phyloP scores from a whole-genome alignment of 2,888 invertebrate species.

The Gandaritis pyraliata region DNA sequence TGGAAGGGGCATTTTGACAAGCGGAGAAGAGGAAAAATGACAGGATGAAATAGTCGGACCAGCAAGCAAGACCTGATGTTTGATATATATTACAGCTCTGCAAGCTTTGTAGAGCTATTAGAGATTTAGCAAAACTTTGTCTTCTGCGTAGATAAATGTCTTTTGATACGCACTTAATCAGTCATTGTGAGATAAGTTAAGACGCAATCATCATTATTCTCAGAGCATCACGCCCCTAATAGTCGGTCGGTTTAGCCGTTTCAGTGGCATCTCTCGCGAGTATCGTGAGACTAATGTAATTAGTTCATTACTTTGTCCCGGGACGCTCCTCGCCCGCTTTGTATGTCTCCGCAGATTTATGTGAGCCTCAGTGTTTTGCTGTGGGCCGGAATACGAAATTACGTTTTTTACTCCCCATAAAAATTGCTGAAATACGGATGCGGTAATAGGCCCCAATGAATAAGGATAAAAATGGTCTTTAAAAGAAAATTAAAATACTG shows the following conservation, averaged over 20 bases:
- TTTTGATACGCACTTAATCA: constrained; percentile 42
- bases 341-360: constrained; percentile 72
- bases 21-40: too few relatives aligned
- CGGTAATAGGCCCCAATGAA: constrained; percentile 52
- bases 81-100: neutral
- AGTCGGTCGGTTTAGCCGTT: constrained; percentile 63
- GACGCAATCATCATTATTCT: constrained; percentile 57
- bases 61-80: too few relatives aligned
- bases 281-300: constrained; percentile 76
- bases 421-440: constrained; percentile 56
- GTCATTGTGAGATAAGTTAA: constrained; percentile 50
- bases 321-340: constrained; percentile 61
- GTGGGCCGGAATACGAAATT: constrained; percentile 62
- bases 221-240: constrained; percentile 59
- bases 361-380: constrained; percentile 64
- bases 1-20: too few relatives aligned
- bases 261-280: constrained; percentile 62
- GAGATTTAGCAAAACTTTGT: constrained; percentile 21
- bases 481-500: constrained; percentile 44
- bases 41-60: too few relatives aligned
- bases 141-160: constrained; percentile 29
- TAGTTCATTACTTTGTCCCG: constrained; percentile 79
- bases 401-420: constrained; percentile 55
- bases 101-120: neutral
- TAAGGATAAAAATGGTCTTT: constrained; percentile 48